Base-by-base conservation (phyloP, 2,113 vertebrate genomes). In the Stomatorhinus ivindoensis region DNA sequence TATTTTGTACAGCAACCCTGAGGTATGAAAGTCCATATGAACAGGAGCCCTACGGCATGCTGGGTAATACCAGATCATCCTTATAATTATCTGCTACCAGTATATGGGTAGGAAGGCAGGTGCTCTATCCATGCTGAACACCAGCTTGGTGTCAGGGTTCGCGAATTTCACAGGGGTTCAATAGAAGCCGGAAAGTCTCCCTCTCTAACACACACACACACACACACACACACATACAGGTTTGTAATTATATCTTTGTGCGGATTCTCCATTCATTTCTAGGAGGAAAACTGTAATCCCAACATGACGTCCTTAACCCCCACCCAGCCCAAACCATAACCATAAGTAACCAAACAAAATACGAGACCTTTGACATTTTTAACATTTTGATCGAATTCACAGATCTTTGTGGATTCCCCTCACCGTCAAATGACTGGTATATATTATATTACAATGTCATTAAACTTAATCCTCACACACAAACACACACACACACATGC, bases 31-130 rank as follows among this genome's bases (percentile, higher is more conserved):
- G 53, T 19, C 39, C 89, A 61, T 89, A 89, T 89, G 89, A 58
- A 51, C 44, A 55, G 42, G 53, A 47, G 82, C 51, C 31, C 24
- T 46, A 47, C 53, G 13, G 53, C 76, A 89, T 44, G 50, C 76
- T 89, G 88, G 76, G 76, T 89, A 65, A 89, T 89, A 84, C 88
- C 85, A n/a, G 55, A 58, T 61, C 53, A 19, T 65, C 82, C 80
- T 46, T 65, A 35, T 76, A 76, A 88, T 86, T 84, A 82, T 85
- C 24, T 46, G 9, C 53, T 86, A 24, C 44, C 13, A 44, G 73
- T 80, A 80, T 42, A 42, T 42, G 73, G 73, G 89, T 5, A 48
- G 42, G 44, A 44, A 27, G 24, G 44, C 44, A 27, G 80, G 50
- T 19, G 73, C n/a, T 53, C 50, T 15, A 17, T 17, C 31, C 1